Base-by-base conservation (phyloP, 2,888 invertebrate species). In the Dolichopus griseipennis region DNA sequence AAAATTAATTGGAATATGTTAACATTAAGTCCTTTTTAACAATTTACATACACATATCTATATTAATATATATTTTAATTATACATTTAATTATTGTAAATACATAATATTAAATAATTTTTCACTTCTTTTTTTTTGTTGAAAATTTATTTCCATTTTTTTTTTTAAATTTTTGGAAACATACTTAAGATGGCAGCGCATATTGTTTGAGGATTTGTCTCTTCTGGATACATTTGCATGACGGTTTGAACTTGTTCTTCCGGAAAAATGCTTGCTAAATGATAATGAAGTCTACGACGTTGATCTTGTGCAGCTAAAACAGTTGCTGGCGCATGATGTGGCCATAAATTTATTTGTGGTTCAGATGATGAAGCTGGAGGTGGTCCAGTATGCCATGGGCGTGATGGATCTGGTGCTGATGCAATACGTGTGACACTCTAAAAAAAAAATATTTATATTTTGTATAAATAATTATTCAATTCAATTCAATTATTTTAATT, bases 211-310 rank as follows among this genome's bases (percentile, higher is more conserved):
- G 95, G 90, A 81, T 95, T 91, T 33, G 90, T 92, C 79, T 95
- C 95, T 66, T 93, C 91, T 0, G 96, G 96, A 82, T 92, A 89
- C 72, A 90, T 83, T 71, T 90, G 87, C 92, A 97, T 93, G 0
- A 92, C 95, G 67, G 89, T 88, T 67, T 88, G 86, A n/a, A 97
- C 96, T 76, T 93, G 91, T 72, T 91, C 89, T 76, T 93, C 92
- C 0, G 95, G 94, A 81, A 97, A 97, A 69, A 97, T 89, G 67
- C 91, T 91, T n/a, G 92, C 88, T 71, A 97, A 83, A 80, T 95
- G 94, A 81, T 90, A 95, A 79, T 92, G 93, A 76, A 95, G 83
- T 73, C 89, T 87, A 37, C 90, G 84, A 0, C 94, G 85, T 22
- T 89, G 88, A 75, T 92, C 93, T 68, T 80, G 74, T 18, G 74